Conservation (phyloP, 2,888 invertebrate species). For the Julus scandinavius region DNA sequence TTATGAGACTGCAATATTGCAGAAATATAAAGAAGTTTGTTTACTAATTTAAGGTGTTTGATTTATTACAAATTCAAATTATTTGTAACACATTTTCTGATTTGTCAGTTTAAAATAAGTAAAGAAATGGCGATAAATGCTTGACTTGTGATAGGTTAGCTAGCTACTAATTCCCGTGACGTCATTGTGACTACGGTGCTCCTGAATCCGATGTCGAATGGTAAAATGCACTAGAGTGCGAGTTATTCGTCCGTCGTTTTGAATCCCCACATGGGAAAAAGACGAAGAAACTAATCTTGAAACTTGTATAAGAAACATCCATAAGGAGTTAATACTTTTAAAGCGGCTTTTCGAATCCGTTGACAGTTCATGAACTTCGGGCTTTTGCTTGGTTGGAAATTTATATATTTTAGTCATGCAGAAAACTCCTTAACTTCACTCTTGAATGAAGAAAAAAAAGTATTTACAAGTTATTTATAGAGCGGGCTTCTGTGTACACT, state of each 20-base stretch:
- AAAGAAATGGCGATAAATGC: background rate
- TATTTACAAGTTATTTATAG: background rate
- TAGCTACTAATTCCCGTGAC: background rate
- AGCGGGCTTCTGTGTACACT: background rate
- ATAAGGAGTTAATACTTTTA: background rate
- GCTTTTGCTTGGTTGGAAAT: background rate
- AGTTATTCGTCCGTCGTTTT: background rate
- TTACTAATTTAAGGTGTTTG: too few species aligned
- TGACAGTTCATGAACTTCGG: conserved; percentile 7
- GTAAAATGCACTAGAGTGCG: background rate
- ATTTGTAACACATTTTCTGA: too few species aligned
- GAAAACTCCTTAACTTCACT: background rate
- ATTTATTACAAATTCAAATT: too few species aligned
- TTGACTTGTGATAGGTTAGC: background rate
- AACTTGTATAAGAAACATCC: background rate
- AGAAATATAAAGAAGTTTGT: too few species aligned
- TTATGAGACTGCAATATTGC: too few species aligned
- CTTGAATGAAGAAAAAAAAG: background rate
- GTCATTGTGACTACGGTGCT: background rate
- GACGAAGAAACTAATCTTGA: conserved; percentile 7
- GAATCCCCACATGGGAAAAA: background rate
- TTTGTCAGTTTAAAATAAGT: background rate
- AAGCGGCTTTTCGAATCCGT: background rate
- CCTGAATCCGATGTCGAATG: background rate
- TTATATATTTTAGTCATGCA: conserved; percentile 10